Evolutionary conservation across 1,140 invertebrate species (phyloP), one percentile per base, ranked within the genome.

Genomic region (Dinothrombium tinctorium): DNA sequence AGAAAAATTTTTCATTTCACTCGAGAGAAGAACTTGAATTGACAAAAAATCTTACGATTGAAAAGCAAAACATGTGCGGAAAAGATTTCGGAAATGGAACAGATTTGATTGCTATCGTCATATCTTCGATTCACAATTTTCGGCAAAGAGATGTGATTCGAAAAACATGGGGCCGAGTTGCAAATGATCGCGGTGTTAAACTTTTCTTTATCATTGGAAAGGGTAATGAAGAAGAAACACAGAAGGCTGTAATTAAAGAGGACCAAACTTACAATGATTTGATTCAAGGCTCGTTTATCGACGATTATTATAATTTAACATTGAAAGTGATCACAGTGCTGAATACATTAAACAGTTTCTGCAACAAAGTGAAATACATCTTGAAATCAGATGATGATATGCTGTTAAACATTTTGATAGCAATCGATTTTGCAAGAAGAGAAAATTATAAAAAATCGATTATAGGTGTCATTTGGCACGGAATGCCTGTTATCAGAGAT

Each of bases 241-340:
- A 45, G 26, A 8, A 33, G 35, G 11, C 40, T 19, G n/a, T 45
- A 19, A 25, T 44, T 24, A 14, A 3, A 7, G 44, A 42, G 24
- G 7, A 31, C 2, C 17, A 44, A n/a, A 33, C 12, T 15, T 40
- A 45, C 25, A 20, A 25, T 12, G 40, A 45, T 37, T 44, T 45
- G 28, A 5, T 44, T 2, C 42, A 44, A 24, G 33, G 32, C 14
- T 22, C 21, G 11, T 44, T 44, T 22, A 44, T 43, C 20, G 42
- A 44, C 14, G 11, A 40, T 41, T 37, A 37, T 31, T 26, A 17
- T 32, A 45, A 45, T 14, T 17, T 45, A 32, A 43, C 20, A 9
- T 19, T 32, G 29, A 92, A 92, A 55, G 77, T 75, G 14, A 68
- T 81, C 12, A 73, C 81, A 68, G 66, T 82, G 57, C 57, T 87